These are phyloP conservation scores for Nothocercus nigrocapillus DNA, from an alignment of 2,113 vertebrate species.

Conservation along the genomic window DNA sequence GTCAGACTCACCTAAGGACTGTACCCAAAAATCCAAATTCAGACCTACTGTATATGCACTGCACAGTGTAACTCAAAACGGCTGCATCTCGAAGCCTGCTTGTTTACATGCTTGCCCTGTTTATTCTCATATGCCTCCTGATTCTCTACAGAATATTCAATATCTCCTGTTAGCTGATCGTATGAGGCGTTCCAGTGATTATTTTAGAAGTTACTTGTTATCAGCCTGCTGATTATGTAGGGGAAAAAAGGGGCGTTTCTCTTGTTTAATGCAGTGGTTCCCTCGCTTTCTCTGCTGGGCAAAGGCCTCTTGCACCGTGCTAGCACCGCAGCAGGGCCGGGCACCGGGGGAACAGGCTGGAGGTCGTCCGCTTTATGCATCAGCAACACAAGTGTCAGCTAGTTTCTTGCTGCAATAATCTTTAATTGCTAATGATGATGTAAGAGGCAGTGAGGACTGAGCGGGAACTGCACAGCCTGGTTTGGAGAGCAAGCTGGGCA, in stretches of 20 bases:
- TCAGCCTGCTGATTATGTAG: not conserved
- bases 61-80: not conserved
- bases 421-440: constrained; percentile 50
- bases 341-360: not conserved
- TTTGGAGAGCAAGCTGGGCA: not conserved
- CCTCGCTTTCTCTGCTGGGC: not conserved
- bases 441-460: constrained; percentile 8
- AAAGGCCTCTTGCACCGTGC: not conserved
- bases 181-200: constrained; percentile 31
- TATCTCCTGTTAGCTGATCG: constrained; percentile 2
- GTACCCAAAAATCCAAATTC: not conserved
- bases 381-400: constrained; percentile 6
- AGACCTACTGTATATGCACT: not conserved
- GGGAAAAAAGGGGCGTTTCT: not conserved
- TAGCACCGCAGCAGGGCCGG: not conserved
- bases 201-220: not conserved
- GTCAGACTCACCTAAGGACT: not conserved
- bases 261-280: not conserved
- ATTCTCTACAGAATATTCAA: not conserved
- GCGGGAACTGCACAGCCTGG: not conserved
- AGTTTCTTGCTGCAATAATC: constrained; percentile 54
- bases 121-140: not conserved
- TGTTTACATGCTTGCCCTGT: accelerated
- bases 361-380: not conserved
- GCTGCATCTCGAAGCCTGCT: accelerated